Evolutionary conservation across 2,888 invertebrate genomes (phyloP), one percentile per base, ranked within the genome.

Genomic region (Drosophila austrosaltans): DNA sequence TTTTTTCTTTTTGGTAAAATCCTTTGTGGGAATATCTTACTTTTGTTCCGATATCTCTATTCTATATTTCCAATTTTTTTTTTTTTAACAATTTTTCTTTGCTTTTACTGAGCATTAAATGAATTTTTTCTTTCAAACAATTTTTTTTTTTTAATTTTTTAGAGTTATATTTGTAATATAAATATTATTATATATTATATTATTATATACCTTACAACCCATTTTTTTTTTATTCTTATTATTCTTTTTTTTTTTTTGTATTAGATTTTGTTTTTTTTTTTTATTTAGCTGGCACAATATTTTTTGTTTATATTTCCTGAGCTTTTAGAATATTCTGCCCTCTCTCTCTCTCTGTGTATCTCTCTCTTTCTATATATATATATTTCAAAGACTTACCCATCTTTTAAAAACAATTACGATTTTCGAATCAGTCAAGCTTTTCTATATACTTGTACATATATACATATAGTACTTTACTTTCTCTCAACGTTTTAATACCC

Each of bases 291-390:
- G 57, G 57, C 57, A 57, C 57, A 57, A 20, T 57, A 36, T 10
- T 12, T 57, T 63, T 39, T 22, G 59, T 44, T 58, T 16, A 16
- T 0, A 53, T 39, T 72, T 72, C 72, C 72, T 72, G 72, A 72
- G 72, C 72, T 71, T 48, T 72, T 72, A 66, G 62, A 74, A 68
- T 69, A 64, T 73, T 57, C 72, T 30, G 42, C 44, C 48, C 63
- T 30, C 8, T 2, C 16, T 16, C 16, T 16, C 16, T 16, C 16
- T 16, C 16, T 16, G 16, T 16, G 16, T 16, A 16, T 16, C 16
- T 16, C 16, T 16, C 16, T 16, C 16, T 4, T 5, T 32, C 3
- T 32, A 32, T 32, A 32, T 32, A 32, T 32, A 36, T 36, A 53
- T 20, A 25, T 48, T 10, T 22, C 22, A 48, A n/a, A 22, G 60